A percentile compares a stretch with the other conserved stretches of the same genome.
These are phyloP conservation scores for Allophyes oxyacanthae DNA, from an alignment of 2,888 invertebrate species.

Conservation along the genomic window DNA sequence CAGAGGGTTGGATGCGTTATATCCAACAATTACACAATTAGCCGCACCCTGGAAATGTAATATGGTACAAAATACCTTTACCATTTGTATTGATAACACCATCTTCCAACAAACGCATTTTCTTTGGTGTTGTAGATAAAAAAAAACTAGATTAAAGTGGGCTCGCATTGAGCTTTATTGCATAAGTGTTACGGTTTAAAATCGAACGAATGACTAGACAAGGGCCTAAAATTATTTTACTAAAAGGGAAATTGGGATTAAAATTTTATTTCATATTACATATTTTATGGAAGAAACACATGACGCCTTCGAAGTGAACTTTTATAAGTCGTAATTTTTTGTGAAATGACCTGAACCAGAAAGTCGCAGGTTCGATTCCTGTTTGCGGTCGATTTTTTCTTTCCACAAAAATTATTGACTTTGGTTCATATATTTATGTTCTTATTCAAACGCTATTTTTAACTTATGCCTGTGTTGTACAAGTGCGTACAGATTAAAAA, in stretches of 20 bases:
- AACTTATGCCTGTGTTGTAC: slow-evolving; percentile 6
- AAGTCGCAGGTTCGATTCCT: no score
- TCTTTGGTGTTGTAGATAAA: slow-evolving; percentile 13
- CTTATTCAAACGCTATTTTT: slow-evolving; percentile 16
- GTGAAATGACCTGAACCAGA: no score
- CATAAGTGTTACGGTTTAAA: slow-evolving; percentile 24
- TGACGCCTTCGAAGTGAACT: no score
- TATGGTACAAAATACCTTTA: slow-evolving; percentile 33
- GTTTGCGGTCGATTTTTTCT: no score
- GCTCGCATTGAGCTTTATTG: slow-evolving; percentile 33
- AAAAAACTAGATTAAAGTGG: slow-evolving; percentile 14
- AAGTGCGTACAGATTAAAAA: slow-evolving; percentile 29
- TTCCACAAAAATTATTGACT: no score
- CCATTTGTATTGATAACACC: slow-evolving; percentile 16
- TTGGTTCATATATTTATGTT: slow-evolving; percentile 1
- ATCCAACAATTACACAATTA: slow-evolving; percentile 27
- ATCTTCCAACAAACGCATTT: slow-evolving; percentile 28
- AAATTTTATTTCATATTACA: background rate
- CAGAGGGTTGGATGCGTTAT: slow-evolving; percentile 21
- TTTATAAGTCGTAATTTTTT: no score
- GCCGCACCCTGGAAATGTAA: slow-evolving; percentile 48
- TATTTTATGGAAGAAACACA: no score
- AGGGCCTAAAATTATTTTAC: slow-evolving; percentile 28
- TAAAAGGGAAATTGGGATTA: slow-evolving; percentile 17
- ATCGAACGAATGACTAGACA: background rate